Percentiles rank a stretch among this genome's conserved stretches.
phyloP scores from a whole-genome alignment of 2,797 vertebrate species.

The Acanthornis magna region DNA sequence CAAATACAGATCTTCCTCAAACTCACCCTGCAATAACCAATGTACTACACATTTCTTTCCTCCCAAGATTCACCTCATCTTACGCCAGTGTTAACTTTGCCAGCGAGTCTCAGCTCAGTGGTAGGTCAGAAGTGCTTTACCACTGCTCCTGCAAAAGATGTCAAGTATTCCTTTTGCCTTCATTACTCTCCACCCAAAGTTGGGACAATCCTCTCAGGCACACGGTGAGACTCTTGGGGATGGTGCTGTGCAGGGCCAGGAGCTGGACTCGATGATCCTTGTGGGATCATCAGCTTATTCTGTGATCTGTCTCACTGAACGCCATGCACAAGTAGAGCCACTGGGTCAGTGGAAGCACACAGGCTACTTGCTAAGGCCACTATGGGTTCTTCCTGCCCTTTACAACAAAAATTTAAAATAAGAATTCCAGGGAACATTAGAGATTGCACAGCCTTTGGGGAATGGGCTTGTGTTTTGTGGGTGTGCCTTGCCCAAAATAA shows the following conservation, averaged over 20 bases:
- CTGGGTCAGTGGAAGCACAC: background rate
- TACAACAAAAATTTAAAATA: background rate
- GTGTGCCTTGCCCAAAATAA: background rate
- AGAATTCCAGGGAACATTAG: background rate
- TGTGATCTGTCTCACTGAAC: background rate
- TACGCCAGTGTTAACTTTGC: background rate
- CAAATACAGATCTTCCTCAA: background rate
- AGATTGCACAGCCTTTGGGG: background rate
- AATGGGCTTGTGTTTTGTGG: background rate
- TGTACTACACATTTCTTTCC: accelerated
- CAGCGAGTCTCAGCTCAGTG: background rate
- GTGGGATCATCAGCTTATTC: background rate
- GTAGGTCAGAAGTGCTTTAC: background rate
- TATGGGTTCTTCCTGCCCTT: accelerated
- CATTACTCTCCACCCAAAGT: background rate
- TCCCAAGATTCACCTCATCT: background rate
- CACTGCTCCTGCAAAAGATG: accelerated
- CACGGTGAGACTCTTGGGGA: background rate
- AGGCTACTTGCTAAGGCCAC: background rate
- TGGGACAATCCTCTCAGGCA: background rate
- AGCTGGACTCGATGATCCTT: background rate
- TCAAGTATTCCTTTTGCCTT: background rate
- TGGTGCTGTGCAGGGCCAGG: background rate
- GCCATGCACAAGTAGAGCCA: background rate
- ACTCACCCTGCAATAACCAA: background rate